Conservation (phyloP, 2,797 vertebrate species). For the Scolopax rusticola region DNA sequence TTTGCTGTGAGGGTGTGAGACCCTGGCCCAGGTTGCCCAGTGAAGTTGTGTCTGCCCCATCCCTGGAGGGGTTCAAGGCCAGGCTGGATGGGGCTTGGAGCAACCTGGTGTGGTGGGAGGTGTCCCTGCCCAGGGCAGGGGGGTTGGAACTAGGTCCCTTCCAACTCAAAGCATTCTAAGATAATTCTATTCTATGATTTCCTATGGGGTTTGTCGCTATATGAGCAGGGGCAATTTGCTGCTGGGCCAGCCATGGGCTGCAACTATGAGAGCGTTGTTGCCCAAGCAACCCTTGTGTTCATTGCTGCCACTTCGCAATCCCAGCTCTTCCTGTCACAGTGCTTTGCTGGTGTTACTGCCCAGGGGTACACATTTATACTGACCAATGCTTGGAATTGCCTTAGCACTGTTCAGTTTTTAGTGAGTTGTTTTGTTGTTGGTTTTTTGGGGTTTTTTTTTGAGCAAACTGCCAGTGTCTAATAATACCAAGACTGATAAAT, state of each 20-base stretch:
- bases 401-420: neutral
- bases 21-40: too few species aligned
- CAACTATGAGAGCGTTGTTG: rapidly evolving
- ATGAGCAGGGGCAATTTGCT: neutral
- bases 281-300: rapidly evolving
- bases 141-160: neutral
- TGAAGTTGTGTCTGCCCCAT: too few species aligned
- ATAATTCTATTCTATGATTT: neutral
- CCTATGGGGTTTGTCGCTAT: neutral
- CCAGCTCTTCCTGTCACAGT: neutral
- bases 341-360: neutral
- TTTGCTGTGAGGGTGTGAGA: too few species aligned
- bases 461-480: neutral
- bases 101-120: too few species aligned
- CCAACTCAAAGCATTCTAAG: neutral
- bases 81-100: too few species aligned
- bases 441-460: neutral
- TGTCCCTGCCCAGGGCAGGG: too few species aligned
- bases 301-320: neutral
- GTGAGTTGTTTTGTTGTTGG: rapidly evolving
- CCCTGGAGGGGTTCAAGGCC: too few species aligned
- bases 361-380: rapidly evolving
- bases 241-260: neutral
- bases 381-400: neutral
- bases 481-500: constrained; percentile 12